A percentile compares a stretch with the other conserved stretches of the same genome.
These are phyloP conservation scores for Lordiphosa stackelbergi DNA, from an alignment of 1,140 invertebrate genomes.

Conservation along the genomic window DNA sequence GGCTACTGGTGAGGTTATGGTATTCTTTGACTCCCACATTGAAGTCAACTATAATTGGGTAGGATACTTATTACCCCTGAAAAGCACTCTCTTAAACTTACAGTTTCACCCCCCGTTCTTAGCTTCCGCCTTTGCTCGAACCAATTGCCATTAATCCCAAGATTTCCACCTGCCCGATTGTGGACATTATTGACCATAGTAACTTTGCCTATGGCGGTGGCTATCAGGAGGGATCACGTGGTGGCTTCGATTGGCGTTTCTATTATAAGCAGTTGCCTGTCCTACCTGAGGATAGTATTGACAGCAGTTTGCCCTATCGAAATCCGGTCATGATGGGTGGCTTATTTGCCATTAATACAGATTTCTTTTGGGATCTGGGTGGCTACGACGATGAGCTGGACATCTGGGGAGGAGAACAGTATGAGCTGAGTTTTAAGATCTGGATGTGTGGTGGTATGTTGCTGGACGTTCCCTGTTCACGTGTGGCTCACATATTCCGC, in stretches of 20 bases:
- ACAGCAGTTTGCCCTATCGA: slow-evolving; percentile 86
- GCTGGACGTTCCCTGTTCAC: slow-evolving; percentile 93
- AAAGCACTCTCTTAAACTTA: not conserved
- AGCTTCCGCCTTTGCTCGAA: slow-evolving; percentile 85
- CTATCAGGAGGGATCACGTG: slow-evolving; percentile 86
- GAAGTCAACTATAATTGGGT: slow-evolving; percentile 91
- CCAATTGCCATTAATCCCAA: slow-evolving; percentile 85
- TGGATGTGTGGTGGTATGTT: slow-evolving; percentile 94
- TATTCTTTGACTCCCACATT: slow-evolving; percentile 96
- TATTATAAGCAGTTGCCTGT: slow-evolving; percentile 90
- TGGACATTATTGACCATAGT: slow-evolving; percentile 88
- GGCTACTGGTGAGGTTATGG: slow-evolving; percentile 89
- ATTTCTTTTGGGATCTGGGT: slow-evolving; percentile 97
- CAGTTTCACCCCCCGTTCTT: not conserved
- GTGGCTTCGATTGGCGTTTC: slow-evolving; percentile 92
- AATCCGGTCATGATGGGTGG: slow-evolving; percentile 98
- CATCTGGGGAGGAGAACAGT: slow-evolving; percentile 98
- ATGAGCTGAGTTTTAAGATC: slow-evolving; percentile 97
- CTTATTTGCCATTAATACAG: slow-evolving; percentile 91
- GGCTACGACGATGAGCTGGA: slow-evolving; percentile 94
- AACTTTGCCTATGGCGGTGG: slow-evolving; percentile 88
- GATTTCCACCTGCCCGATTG: slow-evolving; percentile 90
- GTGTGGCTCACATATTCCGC: slow-evolving; percentile 92
- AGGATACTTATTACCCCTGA: not conserved
- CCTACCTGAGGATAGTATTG: slow-evolving; percentile 83